These are phyloP conservation scores for Lanius ludovicianus DNA, from an alignment of 2,113 vertebrate genomes.

Conservation along the genomic window DNA sequence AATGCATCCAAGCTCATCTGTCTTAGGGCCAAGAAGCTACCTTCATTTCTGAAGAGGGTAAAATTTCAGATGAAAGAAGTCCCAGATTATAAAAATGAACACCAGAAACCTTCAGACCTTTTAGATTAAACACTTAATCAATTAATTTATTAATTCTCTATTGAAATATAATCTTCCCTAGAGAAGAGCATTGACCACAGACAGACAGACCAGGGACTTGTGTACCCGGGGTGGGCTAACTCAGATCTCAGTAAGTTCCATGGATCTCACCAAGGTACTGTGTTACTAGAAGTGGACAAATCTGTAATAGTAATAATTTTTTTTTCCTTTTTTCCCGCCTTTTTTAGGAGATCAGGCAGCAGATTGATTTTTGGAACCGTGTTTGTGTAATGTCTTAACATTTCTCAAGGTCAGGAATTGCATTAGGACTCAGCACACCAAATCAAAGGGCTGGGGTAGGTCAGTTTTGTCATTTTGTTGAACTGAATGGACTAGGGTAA, in stretches of 20 bases:
- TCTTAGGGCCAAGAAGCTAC: neutral
- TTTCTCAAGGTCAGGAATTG: neutral
- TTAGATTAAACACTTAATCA: neutral
- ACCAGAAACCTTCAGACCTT: neutral
- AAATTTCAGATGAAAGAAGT: neutral
- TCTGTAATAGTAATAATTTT: neutral
- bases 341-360: neutral
- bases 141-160: neutral
- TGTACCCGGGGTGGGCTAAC: neutral
- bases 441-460: neutral
- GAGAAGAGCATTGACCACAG: neutral
- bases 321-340: accelerated
- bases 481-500: neutral
- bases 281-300: neutral
- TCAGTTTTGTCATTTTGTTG: neutral
- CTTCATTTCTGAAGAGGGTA: neutral
- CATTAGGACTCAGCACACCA: neutral
- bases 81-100: neutral
- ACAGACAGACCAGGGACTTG: neutral
- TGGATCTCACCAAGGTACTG: neutral
- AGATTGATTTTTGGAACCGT: neutral
- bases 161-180: neutral
- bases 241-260: neutral
- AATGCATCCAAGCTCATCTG: neutral
- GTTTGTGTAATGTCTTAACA: neutral